Percentiles rank a stretch among this genome's conserved stretches.
phyloP scores from a whole-genome alignment of 2,888 invertebrate genomes.

The Dicranocentrus wangi region DNA sequence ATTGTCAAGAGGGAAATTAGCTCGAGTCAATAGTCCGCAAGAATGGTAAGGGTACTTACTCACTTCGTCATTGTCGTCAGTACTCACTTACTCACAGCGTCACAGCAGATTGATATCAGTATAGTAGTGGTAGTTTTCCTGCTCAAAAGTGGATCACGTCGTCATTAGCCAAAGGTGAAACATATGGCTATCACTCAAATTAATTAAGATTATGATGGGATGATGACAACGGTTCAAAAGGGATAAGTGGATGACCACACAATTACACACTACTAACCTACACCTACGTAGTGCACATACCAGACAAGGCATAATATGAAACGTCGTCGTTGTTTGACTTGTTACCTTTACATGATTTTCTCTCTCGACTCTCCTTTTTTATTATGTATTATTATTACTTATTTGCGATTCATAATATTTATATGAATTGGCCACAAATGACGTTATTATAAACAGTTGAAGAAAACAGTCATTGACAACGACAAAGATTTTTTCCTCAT shows the following conservation, averaged over 20 bases:
- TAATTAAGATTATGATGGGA: conserved; percentile 23
- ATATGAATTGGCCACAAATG: background rate
- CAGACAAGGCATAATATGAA: background rate
- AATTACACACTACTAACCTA: background rate
- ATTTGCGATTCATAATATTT: conserved; percentile 18
- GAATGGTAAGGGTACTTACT: too few species aligned
- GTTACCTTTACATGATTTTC: too few species aligned
- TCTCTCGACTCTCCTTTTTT: too few species aligned
- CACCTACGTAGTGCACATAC: background rate
- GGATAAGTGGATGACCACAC: conserved; percentile 4
- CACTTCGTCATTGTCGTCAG: too few species aligned
- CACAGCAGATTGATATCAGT: too few species aligned
- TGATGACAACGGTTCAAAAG: background rate
- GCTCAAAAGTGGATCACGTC: conserved; percentile 36
- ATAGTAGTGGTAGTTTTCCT: too few species aligned
- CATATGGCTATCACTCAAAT: conserved; percentile 26
- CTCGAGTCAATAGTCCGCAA: too few species aligned
- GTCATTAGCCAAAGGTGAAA: conserved; percentile 4
- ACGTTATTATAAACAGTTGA: conserved; percentile 12
- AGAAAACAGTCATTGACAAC: conserved; percentile 9
- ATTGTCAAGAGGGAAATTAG: too few species aligned
- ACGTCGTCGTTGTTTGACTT: background rate
- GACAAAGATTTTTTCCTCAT: background rate
- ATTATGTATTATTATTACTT: background rate
- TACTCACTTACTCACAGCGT: too few species aligned